These are phyloP conservation scores for Neostethus bicornis DNA, from an alignment of 2,797 vertebrate species.

Conservation along the genomic window DNA sequence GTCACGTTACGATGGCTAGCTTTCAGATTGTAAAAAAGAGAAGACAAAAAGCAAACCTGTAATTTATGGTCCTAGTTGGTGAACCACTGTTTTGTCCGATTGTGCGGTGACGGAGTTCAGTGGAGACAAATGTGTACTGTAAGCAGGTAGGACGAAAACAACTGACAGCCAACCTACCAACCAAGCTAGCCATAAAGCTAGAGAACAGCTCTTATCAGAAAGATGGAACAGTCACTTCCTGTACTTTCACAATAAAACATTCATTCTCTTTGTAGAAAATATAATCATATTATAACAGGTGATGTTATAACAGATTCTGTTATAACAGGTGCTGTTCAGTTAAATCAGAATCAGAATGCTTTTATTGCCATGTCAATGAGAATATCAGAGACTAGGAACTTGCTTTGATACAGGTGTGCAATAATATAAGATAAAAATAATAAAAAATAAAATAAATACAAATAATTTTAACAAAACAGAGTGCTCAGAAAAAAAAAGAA, in stretches of 20 bases:
- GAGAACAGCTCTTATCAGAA: constrained; percentile 43
- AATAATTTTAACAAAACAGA: too few relatives aligned
- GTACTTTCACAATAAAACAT: constrained; percentile 60
- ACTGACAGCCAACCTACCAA: constrained; percentile 53
- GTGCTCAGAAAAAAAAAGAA: too few relatives aligned
- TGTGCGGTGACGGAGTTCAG: constrained; percentile 67
- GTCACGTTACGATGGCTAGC: constrained; percentile 46
- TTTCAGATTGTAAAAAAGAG: neutral
- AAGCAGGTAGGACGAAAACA: constrained; percentile 72
- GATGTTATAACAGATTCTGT: neutral
- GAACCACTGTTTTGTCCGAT: constrained; percentile 59
- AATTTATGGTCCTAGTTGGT: constrained; percentile 54
- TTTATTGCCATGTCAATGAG: too few relatives aligned
- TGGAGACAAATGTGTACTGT: constrained; percentile 58
- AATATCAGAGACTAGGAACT: too few relatives aligned
- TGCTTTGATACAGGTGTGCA: too few relatives aligned
- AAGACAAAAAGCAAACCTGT: constrained; percentile 69
- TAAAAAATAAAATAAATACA: too few relatives aligned
- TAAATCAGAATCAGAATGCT: too few relatives aligned
- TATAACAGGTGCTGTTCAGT: too few relatives aligned
- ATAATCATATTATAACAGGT: neutral
- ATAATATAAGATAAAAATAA: too few relatives aligned
- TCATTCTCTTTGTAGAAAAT: too few relatives aligned
- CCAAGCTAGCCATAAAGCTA: constrained; percentile 53
- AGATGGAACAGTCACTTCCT: constrained; percentile 64